Evolutionary conservation across 2,888 invertebrate species (phyloP).

Genomic region (Pyrochroa serraticornis): DNA sequence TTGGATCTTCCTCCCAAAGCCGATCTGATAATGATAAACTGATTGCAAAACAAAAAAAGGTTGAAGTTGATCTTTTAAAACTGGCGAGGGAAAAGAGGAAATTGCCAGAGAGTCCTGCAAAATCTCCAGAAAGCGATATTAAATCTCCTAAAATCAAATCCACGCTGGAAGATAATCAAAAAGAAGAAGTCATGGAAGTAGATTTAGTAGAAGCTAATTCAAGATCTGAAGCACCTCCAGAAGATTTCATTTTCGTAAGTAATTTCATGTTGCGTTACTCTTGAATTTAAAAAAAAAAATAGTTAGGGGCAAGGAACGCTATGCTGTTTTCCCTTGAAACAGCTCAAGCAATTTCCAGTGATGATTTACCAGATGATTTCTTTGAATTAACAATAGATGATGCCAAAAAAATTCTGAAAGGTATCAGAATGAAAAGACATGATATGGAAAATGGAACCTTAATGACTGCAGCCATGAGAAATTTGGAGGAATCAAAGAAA

Average conservation of each 20-base stretch:
- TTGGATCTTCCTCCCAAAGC: neutral
- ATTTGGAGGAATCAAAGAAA: constrained; percentile 64
- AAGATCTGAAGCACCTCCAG: constrained; percentile 36
- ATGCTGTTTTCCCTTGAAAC: constrained; percentile 70
- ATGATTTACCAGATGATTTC: constrained; percentile 85
- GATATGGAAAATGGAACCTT: constrained; percentile 76
- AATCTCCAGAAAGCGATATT: constrained; percentile 18
- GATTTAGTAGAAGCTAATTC: constrained; percentile 32
- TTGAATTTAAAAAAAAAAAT: neutral
- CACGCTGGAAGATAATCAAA: constrained; percentile 7
- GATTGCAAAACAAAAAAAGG: constrained; percentile 31
- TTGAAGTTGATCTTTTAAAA: constrained; percentile 39
- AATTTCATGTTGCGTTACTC: neutral
- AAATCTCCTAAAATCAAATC: constrained; percentile 10
- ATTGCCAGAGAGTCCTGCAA: constrained; percentile 39
- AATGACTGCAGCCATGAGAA: constrained; percentile 68
- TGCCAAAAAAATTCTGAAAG: constrained; percentile 74
- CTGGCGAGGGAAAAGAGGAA: constrained; percentile 42
- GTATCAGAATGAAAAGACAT: constrained; percentile 70
- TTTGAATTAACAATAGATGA: constrained; percentile 86
- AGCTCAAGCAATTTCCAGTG: constrained; percentile 68
- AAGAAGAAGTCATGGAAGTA: constrained; percentile 42
- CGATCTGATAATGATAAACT: too few relatives aligned
- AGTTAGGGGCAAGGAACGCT: constrained; percentile 79
- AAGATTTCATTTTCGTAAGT: constrained; percentile 58